phyloP scores from a whole-genome alignment of 2,797 vertebrate species.

The Lerista edwardsae region DNA sequence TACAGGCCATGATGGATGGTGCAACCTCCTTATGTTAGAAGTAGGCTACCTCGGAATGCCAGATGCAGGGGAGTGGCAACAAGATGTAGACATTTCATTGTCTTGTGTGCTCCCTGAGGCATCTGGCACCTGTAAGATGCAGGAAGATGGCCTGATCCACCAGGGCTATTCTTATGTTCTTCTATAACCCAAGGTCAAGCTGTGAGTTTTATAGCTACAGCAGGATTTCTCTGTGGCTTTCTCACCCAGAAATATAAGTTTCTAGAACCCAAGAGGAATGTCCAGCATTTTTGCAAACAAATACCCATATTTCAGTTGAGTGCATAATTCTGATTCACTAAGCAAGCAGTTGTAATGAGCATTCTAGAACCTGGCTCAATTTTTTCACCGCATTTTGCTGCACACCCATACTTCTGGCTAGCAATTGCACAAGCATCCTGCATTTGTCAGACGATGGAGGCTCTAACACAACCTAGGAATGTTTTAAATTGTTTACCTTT shows the following conservation, averaged over 20 bases:
- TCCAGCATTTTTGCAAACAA: slow-evolving; percentile 1
- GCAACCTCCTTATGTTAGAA: too few relatives aligned
- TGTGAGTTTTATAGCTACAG: too few relatives aligned
- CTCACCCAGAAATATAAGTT: not conserved
- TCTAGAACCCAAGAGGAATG: too few relatives aligned
- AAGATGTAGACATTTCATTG: too few relatives aligned
- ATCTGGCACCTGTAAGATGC: too few relatives aligned
- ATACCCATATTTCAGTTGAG: not conserved
- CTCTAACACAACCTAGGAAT: slow-evolving; percentile 13
- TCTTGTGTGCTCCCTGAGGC: too few relatives aligned
- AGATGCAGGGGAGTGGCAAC: too few relatives aligned
- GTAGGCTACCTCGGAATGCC: too few relatives aligned
- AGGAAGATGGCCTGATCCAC: too few relatives aligned
- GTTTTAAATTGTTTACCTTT: slow-evolving; percentile 41
- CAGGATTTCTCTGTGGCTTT: too few relatives aligned
- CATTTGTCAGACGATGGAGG: slow-evolving; percentile 7
- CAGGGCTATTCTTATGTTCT: too few relatives aligned
- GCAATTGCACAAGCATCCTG: slow-evolving; percentile 2
- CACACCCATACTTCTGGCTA: slow-evolving; percentile 41
- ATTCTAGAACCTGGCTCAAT: not conserved
- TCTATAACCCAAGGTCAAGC: not conserved
- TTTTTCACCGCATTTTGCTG: slow-evolving; percentile 15
- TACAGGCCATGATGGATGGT: too few relatives aligned
- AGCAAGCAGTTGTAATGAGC: not conserved
- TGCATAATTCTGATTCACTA: not conserved